These are phyloP conservation scores for Diachrysia chrysitis DNA, from an alignment of 2,888 invertebrate species.

Conservation along the genomic window DNA sequence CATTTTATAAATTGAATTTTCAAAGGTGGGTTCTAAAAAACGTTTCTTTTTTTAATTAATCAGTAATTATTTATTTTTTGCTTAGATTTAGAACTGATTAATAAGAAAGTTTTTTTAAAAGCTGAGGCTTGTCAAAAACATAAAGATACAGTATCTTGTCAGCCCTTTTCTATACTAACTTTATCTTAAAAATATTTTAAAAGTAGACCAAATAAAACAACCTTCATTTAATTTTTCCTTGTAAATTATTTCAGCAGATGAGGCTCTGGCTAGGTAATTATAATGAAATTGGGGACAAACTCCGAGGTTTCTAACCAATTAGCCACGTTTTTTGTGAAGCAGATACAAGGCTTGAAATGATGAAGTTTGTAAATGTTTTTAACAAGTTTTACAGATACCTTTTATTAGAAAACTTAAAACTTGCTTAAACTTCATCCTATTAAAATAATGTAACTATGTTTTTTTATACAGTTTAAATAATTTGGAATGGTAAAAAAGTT, in stretches of 20 bases:
- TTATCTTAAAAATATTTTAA: background rate
- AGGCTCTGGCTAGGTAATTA: background rate
- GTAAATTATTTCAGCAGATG: background rate
- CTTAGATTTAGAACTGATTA: too few species aligned
- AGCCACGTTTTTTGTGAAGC: slow-evolving; percentile 15
- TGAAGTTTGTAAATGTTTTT: background rate
- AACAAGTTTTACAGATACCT: background rate
- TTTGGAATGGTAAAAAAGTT: too few species aligned
- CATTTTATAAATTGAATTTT: too few species aligned
- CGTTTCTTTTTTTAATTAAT: too few species aligned
- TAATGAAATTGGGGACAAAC: slow-evolving; percentile 27
- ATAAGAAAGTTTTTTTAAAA: too few species aligned
- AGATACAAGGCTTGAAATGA: slow-evolving; percentile 18
- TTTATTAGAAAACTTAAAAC: background rate
- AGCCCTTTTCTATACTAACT: background rate
- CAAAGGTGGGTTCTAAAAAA: too few species aligned
- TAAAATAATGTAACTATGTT: too few species aligned
- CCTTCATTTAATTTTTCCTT: background rate
- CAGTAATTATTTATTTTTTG: too few species aligned
- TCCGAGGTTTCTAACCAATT: slow-evolving; percentile 31
- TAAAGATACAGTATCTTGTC: background rate
- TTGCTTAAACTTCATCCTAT: too few species aligned
- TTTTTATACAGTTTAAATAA: too few species aligned
- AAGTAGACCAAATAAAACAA: background rate
- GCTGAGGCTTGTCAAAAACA: too few species aligned